Evolutionary conservation across 2,888 invertebrate genomes (phyloP), one percentile per base, ranked within the genome.

Genomic region (Paralinhomoeus sp.): DNA sequence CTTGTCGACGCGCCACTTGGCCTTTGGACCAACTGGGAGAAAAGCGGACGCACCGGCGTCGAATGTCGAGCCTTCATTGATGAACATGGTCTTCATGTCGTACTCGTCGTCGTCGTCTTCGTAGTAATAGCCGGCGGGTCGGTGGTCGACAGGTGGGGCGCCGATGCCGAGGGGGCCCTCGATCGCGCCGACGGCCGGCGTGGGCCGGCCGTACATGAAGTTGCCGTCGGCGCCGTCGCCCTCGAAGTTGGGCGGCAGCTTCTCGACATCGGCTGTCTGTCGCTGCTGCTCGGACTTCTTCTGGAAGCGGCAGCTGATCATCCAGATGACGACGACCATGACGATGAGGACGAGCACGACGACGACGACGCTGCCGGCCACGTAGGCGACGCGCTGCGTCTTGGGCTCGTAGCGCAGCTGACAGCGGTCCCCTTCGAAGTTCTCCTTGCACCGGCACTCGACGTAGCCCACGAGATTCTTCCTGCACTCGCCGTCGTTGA

Each of bases 81-180:
- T 45, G 38, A 49, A 56, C 50, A 55, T 52, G 20, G 51, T 47
- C 45, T 54, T 57, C 39, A 51, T 51, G 48, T 60, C 55, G 43
- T 58, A 57, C 3, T 53, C 54, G 21, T 55, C 57, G 38, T 60
- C 60, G 33, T 60, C 60, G 43, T 60, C 60, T 46, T 60, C 61
- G 45, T 61, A 60, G 48, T 56, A 60, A 12, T 27, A 27, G 36
- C 24, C 24, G 24, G 15, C 39, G 22, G 24, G 24, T 39, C 39
- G 2, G 39, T 39, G n/a, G 39, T 23, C 39, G 24, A 20, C 24
- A 7, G n/a, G 20, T 21, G 13, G 39, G 7, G 21, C 7, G 5
- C 21, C 22, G 37, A 5, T 3, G 37, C 21, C 5, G 20, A 3
- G 21, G 3, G 37, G 20, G 21, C 37, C 21, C 37, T 37, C 37